These are phyloP conservation scores for Caenorhabditis doughertyi DNA, from an alignment of 2,888 invertebrate genomes.

Conservation along the genomic window DNA sequence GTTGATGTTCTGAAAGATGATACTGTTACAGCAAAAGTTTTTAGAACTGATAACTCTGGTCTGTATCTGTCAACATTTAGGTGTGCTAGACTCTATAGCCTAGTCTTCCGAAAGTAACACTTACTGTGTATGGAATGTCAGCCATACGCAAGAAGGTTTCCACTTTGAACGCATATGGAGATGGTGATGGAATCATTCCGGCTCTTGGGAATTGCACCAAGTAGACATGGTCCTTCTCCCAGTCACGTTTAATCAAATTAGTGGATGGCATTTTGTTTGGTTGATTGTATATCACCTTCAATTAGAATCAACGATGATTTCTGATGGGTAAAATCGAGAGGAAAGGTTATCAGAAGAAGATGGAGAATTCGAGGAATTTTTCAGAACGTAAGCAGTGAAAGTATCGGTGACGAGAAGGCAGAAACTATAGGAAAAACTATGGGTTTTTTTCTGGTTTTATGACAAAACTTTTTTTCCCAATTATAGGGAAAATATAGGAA, in stretches of 20 bases:
- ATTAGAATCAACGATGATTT: slow-evolving; percentile 14
- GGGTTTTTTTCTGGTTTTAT: no score
- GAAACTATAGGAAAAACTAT: no score
- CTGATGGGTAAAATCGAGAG: neutral
- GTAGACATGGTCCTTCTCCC: slow-evolving; percentile 89
- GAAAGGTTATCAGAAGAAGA: slow-evolving; percentile 3
- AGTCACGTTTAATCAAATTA: slow-evolving; percentile 76
- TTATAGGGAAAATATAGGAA: neutral
- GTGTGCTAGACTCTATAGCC: no score
- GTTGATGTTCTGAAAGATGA: slow-evolving; percentile 74
- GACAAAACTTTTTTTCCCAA: no score
- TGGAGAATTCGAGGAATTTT: slow-evolving; percentile 7
- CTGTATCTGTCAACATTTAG: no score
- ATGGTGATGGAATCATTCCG: slow-evolving; percentile 92
- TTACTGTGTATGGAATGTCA: slow-evolving; percentile 94
- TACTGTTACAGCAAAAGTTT: no score
- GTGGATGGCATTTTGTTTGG: slow-evolving; percentile 68
- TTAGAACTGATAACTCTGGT: no score
- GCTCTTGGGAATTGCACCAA: slow-evolving; percentile 95
- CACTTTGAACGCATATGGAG: slow-evolving; percentile 95
- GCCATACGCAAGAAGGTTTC: slow-evolving; percentile 95
- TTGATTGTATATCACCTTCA: slow-evolving; percentile 3
- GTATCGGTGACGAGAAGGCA: no score
- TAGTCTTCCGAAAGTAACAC: no score
- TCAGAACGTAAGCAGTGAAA: no score